phyloP scores from a whole-genome alignment of 2,797 vertebrate species.

The Avahi laniger region DNA sequence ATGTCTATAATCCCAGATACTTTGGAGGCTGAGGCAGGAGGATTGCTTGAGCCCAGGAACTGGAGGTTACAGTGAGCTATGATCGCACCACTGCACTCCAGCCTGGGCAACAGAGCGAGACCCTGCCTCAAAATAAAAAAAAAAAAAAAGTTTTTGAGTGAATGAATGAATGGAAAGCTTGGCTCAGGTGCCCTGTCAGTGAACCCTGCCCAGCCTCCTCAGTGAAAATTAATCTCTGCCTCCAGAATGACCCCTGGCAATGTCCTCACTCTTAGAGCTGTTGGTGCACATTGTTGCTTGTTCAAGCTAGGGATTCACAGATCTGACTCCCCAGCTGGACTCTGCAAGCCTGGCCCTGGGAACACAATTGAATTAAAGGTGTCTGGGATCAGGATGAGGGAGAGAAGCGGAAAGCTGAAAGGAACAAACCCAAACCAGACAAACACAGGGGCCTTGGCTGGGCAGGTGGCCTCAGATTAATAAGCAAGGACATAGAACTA shows the following conservation, averaged over 20 bases:
- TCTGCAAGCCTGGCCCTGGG: background rate
- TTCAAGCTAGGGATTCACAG: background rate
- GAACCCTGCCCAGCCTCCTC: background rate
- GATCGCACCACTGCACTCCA: too few species aligned
- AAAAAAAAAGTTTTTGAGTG: background rate
- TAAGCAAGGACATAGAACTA: background rate
- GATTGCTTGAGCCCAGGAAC: too few species aligned
- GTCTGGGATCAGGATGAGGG: background rate
- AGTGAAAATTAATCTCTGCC: background rate
- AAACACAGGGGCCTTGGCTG: background rate
- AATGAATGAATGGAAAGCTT: background rate
- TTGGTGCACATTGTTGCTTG: background rate
- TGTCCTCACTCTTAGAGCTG: background rate
- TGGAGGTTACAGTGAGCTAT: too few species aligned
- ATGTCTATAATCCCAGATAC: too few species aligned
- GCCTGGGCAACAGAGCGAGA: too few species aligned
- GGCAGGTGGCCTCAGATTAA: background rate
- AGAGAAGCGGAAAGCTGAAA: background rate
- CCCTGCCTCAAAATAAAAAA: too few species aligned
- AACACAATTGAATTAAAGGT: background rate
- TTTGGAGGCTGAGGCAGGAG: too few species aligned
- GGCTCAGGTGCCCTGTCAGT: background rate
- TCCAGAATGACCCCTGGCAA: background rate
- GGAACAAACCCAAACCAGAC: background rate
- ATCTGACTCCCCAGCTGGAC: background rate